A percentile compares a stretch with the other conserved stretches of the same genome.
Conservation (phyloP, 2,797 vertebrate genomes). For the Siniperca undulata region DNA sequence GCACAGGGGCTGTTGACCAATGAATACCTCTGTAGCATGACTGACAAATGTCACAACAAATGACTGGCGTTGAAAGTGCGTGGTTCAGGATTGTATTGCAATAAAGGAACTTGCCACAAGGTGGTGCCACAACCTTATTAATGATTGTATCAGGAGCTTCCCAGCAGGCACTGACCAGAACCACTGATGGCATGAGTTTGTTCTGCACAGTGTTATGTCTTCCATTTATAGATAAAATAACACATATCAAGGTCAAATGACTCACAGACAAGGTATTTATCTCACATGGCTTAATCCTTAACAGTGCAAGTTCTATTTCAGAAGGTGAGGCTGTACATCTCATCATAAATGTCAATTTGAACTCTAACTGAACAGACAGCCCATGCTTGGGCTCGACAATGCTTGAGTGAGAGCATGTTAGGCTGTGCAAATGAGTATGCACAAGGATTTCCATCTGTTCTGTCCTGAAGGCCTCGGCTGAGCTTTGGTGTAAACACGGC, state of each 20-base stretch:
- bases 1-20: slow-evolving; percentile 47
- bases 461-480: slow-evolving; percentile 67
- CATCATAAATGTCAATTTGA: slow-evolving; percentile 30
- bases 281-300: background rate
- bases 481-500: slow-evolving; percentile 74
- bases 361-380: slow-evolving; percentile 5
- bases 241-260: background rate
- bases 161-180: background rate
- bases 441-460: slow-evolving; percentile 67
- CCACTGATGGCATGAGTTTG: background rate
- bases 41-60: slow-evolving; percentile 45
- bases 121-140: slow-evolving; percentile 49
- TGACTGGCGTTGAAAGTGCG: background rate
- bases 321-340: background rate
- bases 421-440: slow-evolving; percentile 51
- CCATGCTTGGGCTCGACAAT: background rate
- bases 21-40: slow-evolving; percentile 20
- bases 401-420: slow-evolving; percentile 51
- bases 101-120: slow-evolving; percentile 41
- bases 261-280: background rate
- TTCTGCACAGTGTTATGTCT: background rate
- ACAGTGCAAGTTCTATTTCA: background rate
- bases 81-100: slow-evolving; percentile 4
- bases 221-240: background rate
- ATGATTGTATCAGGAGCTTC: background rate